These are phyloP conservation scores for Actinostola sp. DNA, from an alignment of 92 coral and sea anemone genomes.

Conservation along the genomic window DNA sequence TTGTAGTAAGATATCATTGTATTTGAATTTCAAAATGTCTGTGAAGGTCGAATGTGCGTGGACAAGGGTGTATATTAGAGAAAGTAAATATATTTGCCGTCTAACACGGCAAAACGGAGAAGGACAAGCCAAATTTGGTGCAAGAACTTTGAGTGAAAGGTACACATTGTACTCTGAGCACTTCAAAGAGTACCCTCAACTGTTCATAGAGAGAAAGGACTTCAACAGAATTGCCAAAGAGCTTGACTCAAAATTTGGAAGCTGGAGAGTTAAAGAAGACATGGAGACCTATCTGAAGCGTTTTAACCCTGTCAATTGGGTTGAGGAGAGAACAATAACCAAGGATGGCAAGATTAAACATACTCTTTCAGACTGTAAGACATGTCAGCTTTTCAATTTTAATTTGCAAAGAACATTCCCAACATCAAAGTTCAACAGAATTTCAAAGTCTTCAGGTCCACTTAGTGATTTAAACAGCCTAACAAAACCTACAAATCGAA, in stretches of 20 bases:
- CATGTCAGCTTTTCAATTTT: conserved; percentile 16
- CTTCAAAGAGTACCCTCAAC: conserved; percentile 30
- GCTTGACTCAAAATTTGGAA: conserved; percentile 14
- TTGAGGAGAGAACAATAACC: conserved; percentile 16
- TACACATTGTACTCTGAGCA: conserved; percentile 22
- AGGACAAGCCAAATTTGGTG: conserved; percentile 23
- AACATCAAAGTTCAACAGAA: conserved; percentile 12
- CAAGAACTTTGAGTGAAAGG: conserved; percentile 19
- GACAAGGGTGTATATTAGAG: conserved; percentile 12
- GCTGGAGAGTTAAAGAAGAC: conserved; percentile 21
- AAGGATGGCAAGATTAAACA: conserved; percentile 26
- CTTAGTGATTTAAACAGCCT: background rate
- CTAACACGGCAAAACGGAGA: conserved; percentile 1
- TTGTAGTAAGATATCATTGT: too few species aligned
- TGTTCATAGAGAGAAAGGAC: conserved; percentile 11
- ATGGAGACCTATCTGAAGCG: conserved; percentile 9
- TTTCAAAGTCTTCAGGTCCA: background rate
- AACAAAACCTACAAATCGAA: conserved; percentile 20
- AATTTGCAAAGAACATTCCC: conserved; percentile 31
- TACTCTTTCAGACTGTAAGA: conserved; percentile 15
- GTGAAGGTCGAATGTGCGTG: conserved; percentile 33
- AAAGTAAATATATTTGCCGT: conserved; percentile 18
- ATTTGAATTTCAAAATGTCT: conserved; percentile 15
- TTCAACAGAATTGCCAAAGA: conserved; percentile 19
- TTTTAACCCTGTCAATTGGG: conserved; percentile 16